Evolutionary conservation across 2,888 invertebrate genomes (phyloP).

Genomic region (Rugalucina vietnamica): DNA sequence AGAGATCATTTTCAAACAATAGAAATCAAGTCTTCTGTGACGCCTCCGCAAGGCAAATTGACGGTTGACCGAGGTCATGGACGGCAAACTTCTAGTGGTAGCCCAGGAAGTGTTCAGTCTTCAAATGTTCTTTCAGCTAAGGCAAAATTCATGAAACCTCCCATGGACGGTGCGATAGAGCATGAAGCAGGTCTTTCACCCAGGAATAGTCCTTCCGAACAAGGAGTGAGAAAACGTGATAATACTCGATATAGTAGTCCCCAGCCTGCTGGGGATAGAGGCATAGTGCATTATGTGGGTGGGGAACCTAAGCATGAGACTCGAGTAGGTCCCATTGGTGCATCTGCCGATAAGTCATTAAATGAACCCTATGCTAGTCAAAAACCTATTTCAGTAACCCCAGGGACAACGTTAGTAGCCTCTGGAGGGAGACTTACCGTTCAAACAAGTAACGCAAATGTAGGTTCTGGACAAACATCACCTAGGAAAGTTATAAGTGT

Average conservation of each 20-base stretch:
- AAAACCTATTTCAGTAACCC: constrained; percentile 46
- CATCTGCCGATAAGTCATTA: constrained; percentile 60
- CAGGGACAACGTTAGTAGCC: constrained; percentile 67
- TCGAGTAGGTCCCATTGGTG: constrained; percentile 69
- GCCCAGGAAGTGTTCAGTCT: constrained; percentile 23
- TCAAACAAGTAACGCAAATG: constrained; percentile 69
- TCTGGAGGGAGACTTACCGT: constrained; percentile 76
- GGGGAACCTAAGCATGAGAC: constrained; percentile 54
- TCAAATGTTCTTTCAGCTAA: constrained; percentile 37
- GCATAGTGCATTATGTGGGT: constrained; percentile 40
- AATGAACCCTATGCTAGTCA: constrained; percentile 46
- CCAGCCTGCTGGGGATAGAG: constrained; percentile 57
- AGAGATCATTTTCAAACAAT: constrained; percentile 70
- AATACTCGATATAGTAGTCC: constrained; percentile 59
- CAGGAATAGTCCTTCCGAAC: constrained; percentile 40
- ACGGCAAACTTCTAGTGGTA: constrained; percentile 31
- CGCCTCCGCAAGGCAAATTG: constrained; percentile 39
- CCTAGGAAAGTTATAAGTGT: constrained; percentile 67
- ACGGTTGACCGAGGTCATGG: constrained; percentile 40
- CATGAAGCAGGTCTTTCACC: constrained; percentile 60
- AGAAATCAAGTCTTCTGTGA: constrained; percentile 70
- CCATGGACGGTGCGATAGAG: constrained; percentile 42
- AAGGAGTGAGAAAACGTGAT: constrained; percentile 58
- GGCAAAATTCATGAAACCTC: constrained; percentile 6
- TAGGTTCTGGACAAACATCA: constrained; percentile 59